Evolutionary conservation across 2,888 invertebrate species (phyloP), one percentile per base, ranked within the genome.

Genomic region (Atherix ibis): DNA sequence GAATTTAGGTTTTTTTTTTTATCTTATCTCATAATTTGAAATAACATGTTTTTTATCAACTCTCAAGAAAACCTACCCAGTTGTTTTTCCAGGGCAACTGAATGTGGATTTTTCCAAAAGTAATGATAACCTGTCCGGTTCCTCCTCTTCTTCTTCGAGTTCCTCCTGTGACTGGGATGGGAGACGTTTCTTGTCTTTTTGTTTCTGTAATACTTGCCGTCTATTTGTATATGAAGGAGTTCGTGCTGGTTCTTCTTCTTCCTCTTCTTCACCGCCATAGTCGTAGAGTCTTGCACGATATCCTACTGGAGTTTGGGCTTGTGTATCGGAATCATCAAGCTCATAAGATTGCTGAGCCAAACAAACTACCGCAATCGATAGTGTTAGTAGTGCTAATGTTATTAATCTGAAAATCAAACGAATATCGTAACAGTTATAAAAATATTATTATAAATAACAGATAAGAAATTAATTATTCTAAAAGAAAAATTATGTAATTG

Each of bases 31-130:
- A n/a, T 18, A 34, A 24, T 25, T 24, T 27, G 6, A 31, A 17
- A 8, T n/a, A n/a, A n/a, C n/a, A n/a, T n/a, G n/a, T n/a, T n/a
- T n/a, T n/a, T n/a, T n/a, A n/a, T n/a, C n/a, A n/a, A n/a, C n/a
- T n/a, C n/a, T n/a, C n/a, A n/a, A n/a, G 15, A 10, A 4, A 9
- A 39, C 43, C 34, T 45, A 60, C 60, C 89, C 89, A 9, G 83
- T 81, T 52, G 80, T 80, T 52, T 78, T 81, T 48, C 70, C 72
- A 25, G 68, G 68, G 56, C 89, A 89, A 51, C 73, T 70, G 58
- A 89, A 91, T 55, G 80, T 81, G 40, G 85, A 84, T 56, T 85
- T 79, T 34, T 79, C 80, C 39, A 89, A 66, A 31, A 89, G 67
- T 27, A 73, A 59, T 10, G 77, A 73, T 13, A 89, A 68, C 46